phyloP scores from a whole-genome alignment of 2,888 invertebrate species.

The Drosophila antonietae region DNA sequence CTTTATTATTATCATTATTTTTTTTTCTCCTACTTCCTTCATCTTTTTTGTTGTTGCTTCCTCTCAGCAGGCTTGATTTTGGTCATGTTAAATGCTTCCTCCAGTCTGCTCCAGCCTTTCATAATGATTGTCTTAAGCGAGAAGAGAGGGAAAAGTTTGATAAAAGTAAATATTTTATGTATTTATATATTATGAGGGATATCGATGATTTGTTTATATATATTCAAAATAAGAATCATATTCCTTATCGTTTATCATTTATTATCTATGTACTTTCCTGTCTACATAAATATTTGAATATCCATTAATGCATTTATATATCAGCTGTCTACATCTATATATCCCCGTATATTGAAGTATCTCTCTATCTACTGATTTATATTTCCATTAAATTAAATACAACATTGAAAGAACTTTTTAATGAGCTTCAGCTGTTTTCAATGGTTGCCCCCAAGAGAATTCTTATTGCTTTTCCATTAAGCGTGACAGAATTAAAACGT shows the following conservation, averaged over 20 bases:
- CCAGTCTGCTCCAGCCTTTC: background rate
- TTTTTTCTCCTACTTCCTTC: background rate
- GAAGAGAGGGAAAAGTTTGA: background rate
- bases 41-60: background rate
- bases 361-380: background rate
- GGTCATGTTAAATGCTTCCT: conserved; percentile 8
- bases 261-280: background rate
- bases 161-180: background rate
- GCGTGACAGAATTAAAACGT: conserved; percentile 42
- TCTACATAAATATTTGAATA: no score
- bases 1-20: conserved; percentile 66
- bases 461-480: conserved; percentile 37
- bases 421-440: conserved; percentile 15
- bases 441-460: background rate
- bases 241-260: background rate
- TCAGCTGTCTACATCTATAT: background rate
- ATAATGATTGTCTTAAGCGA: conserved; percentile 2
- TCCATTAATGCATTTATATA: no score
- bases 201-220: background rate
- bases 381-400: background rate
- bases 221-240: background rate
- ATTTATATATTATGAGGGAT: background rate
- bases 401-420: conserved; percentile 15
- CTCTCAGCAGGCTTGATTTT: conserved; percentile 13
- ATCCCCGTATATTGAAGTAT: background rate